A percentile compares a stretch with the other conserved stretches of the same genome.
Evolutionary conservation across 2,113 vertebrate genomes (phyloP).

Genomic region (Murina feae): DNA sequence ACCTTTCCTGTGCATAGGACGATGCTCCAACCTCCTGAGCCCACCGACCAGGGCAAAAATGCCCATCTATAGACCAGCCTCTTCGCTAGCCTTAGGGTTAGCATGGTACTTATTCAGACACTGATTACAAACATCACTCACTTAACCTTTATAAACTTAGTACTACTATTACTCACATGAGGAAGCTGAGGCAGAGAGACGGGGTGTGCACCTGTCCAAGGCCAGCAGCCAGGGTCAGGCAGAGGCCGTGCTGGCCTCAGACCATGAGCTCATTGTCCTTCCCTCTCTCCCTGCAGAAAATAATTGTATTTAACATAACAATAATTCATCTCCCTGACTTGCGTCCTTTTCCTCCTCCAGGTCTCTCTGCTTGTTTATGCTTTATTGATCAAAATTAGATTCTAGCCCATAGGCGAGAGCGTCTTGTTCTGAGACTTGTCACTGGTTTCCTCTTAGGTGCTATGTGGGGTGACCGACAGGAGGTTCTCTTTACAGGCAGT

Average conservation of each 20-base stretch:
- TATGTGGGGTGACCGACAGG: rapidly evolving
- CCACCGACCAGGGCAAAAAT: no score
- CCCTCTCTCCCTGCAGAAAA: neutral
- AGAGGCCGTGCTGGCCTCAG: rapidly evolving
- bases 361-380: neutral
- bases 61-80: no score
- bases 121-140: rapidly evolving
- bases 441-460: neutral
- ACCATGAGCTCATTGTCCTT: rapidly evolving
- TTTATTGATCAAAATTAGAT: neutral
- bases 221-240: neutral
- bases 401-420: neutral
- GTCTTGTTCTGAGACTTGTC: neutral
- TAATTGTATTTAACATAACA: rapidly evolving
- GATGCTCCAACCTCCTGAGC: no score
- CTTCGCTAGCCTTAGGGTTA: rapidly evolving
- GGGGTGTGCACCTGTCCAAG: neutral
- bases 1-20: no score
- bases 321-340: neutral
- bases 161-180: neutral
- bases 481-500: neutral
- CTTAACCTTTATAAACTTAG: neutral
- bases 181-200: neutral
- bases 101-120: neutral
- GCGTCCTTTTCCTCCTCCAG: rapidly evolving